A percentile compares a stretch with the other conserved stretches of the same genome.
Evolutionary conservation across 2,797 vertebrate species (phyloP).

Genomic region (Amazonetta brasiliensis): DNA sequence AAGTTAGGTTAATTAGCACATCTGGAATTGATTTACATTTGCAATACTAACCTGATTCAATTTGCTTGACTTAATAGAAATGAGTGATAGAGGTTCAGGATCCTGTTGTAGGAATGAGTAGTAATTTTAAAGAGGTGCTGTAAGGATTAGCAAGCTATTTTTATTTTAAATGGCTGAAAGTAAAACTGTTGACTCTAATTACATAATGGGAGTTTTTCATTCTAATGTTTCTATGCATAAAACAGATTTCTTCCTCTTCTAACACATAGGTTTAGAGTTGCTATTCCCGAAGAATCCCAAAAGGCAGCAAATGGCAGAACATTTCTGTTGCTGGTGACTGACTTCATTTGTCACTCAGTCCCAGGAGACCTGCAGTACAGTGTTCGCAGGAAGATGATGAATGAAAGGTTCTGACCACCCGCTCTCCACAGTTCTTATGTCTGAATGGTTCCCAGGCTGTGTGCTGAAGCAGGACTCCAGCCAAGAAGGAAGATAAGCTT

Average conservation of each 20-base stretch:
- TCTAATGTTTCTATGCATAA: background rate
- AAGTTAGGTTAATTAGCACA: background rate
- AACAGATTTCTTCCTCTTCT: background rate
- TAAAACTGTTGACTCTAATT: background rate
- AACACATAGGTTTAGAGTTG: background rate
- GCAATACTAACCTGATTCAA: background rate
- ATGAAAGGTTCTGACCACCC: slow-evolving; percentile 10
- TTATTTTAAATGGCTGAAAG: background rate
- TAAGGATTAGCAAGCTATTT: background rate
- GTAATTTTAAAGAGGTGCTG: background rate
- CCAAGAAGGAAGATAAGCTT: background rate
- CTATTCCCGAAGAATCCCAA: background rate
- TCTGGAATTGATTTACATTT: background rate
- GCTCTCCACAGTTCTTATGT: background rate
- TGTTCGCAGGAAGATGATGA: background rate
- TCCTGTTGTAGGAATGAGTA: background rate
- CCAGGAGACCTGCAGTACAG: background rate
- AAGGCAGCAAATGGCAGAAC: background rate
- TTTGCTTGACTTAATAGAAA: background rate
- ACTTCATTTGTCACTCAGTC: background rate
- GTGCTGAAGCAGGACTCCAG: background rate
- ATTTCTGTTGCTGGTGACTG: background rate
- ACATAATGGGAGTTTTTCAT: background rate
- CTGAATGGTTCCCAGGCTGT: background rate
- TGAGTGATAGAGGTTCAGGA: background rate